Evolutionary conservation across 2,113 vertebrate genomes (phyloP).

Genomic region (Etheostoma cragini): DNA sequence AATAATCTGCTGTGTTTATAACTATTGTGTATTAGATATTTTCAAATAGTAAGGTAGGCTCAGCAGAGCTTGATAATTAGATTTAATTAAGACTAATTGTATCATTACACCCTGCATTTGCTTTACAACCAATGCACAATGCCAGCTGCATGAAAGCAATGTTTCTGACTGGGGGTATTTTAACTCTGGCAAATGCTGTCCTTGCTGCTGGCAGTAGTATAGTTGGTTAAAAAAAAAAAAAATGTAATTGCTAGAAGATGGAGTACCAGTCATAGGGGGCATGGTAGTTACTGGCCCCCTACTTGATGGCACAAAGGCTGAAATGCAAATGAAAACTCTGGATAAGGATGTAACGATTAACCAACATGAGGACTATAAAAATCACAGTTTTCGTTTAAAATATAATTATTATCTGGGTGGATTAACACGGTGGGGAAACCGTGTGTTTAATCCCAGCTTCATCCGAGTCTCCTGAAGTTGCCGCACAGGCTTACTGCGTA

Average conservation of each 20-base stretch:
- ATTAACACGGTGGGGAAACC: too few species aligned
- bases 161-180: background rate
- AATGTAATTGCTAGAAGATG: too few species aligned
- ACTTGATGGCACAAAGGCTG: background rate
- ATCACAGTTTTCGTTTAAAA: too few species aligned
- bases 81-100: background rate
- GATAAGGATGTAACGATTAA: too few species aligned
- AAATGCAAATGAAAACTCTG: background rate
- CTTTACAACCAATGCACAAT: background rate
- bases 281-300: background rate
- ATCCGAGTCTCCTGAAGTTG: too few species aligned
- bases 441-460: too few species aligned
- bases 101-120: too few species aligned
- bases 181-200: background rate
- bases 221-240: background rate
- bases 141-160: background rate
- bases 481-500: too few species aligned
- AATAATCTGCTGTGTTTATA: background rate
- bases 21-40: background rate
- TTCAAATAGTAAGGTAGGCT: background rate
- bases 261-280: background rate
- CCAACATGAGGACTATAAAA: too few species aligned
- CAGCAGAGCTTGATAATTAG: background rate
- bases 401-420: too few species aligned
- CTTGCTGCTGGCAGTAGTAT: background rate